Conservation (phyloP, 1,140 invertebrate genomes). For the Maniola jurtina region DNA sequence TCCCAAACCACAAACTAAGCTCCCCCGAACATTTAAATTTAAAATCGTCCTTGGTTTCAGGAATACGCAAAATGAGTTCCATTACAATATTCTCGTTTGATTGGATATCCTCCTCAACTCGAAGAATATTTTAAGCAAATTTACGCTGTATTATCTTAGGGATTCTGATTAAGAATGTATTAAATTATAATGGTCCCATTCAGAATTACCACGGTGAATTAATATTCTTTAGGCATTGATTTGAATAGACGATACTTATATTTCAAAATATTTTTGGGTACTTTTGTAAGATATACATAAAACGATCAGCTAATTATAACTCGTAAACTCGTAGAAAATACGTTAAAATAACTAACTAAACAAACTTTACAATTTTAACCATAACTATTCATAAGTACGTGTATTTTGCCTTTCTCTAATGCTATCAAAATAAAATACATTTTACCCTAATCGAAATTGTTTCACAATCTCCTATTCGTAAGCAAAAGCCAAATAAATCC, state of each 20-base stretch:
- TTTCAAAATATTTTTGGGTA: too few relatives aligned
- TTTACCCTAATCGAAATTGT: background rate
- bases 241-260: too few relatives aligned
- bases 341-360: too few relatives aligned
- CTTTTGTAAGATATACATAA: too few relatives aligned
- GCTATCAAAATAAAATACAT: too few relatives aligned
- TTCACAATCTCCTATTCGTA: background rate
- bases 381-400: too few relatives aligned
- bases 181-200: conserved; percentile 11
- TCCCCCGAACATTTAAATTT: conserved; percentile 14
- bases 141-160: conserved; percentile 8
- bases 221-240: background rate
- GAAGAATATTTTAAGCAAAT: conserved; percentile 23
- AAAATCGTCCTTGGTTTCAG: conserved; percentile 8
- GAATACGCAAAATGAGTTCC: conserved; percentile 7
- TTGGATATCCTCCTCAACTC: conserved; percentile 11
- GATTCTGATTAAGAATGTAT: conserved; percentile 12
- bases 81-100: conserved; percentile 19
- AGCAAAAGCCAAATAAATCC: background rate
- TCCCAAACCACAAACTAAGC: conserved; percentile 13
- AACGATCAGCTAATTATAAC: too few relatives aligned
- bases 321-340: too few relatives aligned
- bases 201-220: background rate
- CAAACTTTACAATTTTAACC: too few relatives aligned
- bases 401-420: too few relatives aligned